Base-by-base conservation (phyloP, 2,888 invertebrate species). In the Cephus pygmeus region DNA sequence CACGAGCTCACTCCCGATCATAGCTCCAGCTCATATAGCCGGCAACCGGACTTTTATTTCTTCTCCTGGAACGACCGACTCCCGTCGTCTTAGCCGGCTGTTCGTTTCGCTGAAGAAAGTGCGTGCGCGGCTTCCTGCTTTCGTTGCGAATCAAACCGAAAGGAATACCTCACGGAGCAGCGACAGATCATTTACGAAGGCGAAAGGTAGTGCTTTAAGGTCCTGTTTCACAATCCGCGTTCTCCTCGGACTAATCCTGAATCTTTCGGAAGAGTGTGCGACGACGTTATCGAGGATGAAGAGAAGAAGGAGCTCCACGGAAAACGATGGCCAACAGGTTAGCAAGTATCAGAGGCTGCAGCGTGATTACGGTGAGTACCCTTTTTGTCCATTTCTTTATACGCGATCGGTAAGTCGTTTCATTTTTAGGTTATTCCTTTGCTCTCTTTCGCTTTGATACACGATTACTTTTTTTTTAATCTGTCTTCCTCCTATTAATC, bases 1-100 rank as follows among this genome's bases (percentile, higher is more conserved):
- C 85, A 83, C 83, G 83, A 86, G 87, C 82, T 85, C 83, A 85
- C 83, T 84, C 83, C 79, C 87, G 88, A 87, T 88, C 89, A 87
- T 89, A 88, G 89, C 71, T 71, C 71, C 33, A 33, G 71, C 71
- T 33, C 71, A 33, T 71, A 71, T 33, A 89, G 83, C 88, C 79
- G 77, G 77, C 78, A 80, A 80, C 82, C 77, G 80, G 81, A 81
- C 79, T 77, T 82, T 80, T 83, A 80, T 80, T 78, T 80, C 73
- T 74, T 78, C 73, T 36, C 36, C 30, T 74, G 69, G 75, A 79
- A 77, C 77, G 79, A 77, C 71, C 75, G 73, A 69, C 77, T 73
- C 69, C 71, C 75, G 34, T 34, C 77, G 36, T 75, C 73, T 69
- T 71, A 30, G n/a, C 40, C 76, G 77, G 40, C 75, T 79, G 40